Conservation (phyloP, 2,888 invertebrate species). For the Acheta domesticus region DNA sequence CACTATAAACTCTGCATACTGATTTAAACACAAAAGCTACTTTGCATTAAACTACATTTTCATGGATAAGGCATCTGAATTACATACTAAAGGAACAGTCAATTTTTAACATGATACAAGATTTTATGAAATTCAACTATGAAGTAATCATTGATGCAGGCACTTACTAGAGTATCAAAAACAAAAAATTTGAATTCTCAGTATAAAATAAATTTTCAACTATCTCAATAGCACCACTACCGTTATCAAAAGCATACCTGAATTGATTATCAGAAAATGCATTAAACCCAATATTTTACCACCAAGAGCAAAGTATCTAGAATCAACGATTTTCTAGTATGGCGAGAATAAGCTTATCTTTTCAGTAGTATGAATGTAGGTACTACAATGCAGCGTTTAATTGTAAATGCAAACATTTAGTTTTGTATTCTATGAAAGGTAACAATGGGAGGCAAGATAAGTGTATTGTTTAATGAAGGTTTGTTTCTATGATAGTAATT, state of each 20-base stretch:
- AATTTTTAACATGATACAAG: not conserved
- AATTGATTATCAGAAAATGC: not conserved
- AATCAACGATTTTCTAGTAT: too few relatives aligned
- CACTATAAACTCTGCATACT: not conserved
- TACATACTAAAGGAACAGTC: not conserved
- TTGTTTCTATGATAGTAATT: too few relatives aligned
- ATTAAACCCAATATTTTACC: not conserved
- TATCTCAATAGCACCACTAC: slow-evolving; percentile 6
- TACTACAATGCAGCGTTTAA: not conserved
- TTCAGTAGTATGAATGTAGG: not conserved
- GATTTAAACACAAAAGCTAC: not conserved
- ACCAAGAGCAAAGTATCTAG: not conserved
- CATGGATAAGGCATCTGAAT: not conserved
- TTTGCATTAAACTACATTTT: not conserved
- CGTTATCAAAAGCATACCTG: slow-evolving; percentile 5
- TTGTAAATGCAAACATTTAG: too few relatives aligned
- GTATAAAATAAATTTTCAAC: not conserved
- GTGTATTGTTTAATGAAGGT: not conserved
- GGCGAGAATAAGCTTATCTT: not conserved
- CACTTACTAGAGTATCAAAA: not conserved
- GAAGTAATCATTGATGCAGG: not conserved
- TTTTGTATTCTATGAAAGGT: not conserved
- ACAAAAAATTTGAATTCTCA: not conserved
- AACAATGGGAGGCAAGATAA: not conserved
- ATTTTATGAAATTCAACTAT: not conserved